Percentiles rank a stretch among this genome's conserved stretches.
phyloP scores from a whole-genome alignment of 1,140 invertebrate genomes.

The Drosophila sechellia region DNA sequence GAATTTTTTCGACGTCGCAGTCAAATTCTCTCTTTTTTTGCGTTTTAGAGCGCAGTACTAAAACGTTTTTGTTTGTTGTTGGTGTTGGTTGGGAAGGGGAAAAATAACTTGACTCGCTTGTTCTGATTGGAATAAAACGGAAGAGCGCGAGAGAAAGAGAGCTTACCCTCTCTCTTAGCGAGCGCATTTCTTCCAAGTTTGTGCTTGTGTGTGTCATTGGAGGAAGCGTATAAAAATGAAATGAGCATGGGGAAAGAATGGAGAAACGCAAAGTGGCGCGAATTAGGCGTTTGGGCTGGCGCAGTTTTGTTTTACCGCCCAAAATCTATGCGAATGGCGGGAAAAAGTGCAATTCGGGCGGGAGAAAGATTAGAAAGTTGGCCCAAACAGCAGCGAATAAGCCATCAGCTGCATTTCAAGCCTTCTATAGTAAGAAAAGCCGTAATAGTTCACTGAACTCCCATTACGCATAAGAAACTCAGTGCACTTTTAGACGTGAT shows the following conservation, averaged over 20 bases:
- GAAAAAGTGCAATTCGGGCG: constrained; percentile 74
- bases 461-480: neutral
- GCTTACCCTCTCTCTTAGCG: constrained; percentile 22
- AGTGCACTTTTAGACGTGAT: neutral
- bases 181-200: constrained; percentile 31
- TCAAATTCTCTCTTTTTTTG: too few relatives aligned
- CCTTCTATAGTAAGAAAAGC: neutral
- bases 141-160: constrained; percentile 48
- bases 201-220: constrained; percentile 44
- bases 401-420: neutral
- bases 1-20: too few relatives aligned
- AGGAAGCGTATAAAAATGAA: constrained; percentile 49
- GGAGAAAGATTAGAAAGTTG: constrained; percentile 68
- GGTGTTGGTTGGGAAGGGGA: constrained; percentile 38
- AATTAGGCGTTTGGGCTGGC: constrained; percentile 77
- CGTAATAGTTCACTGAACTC: constrained; percentile 3
- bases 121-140: constrained; percentile 73
- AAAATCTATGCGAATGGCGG: constrained; percentile 77
- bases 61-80: constrained; percentile 71
- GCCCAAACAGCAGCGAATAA: neutral
- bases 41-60: constrained; percentile 25
- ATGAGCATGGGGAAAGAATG: constrained; percentile 58
- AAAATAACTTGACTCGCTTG: constrained; percentile 56
- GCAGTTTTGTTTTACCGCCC: constrained; percentile 77
- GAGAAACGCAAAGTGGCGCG: constrained; percentile 75